A percentile compares a stretch with the other conserved stretches of the same genome.
These are phyloP conservation scores for Leptoteleia sp. DNA, from an alignment of 1,140 invertebrate genomes.

Conservation along the genomic window DNA sequence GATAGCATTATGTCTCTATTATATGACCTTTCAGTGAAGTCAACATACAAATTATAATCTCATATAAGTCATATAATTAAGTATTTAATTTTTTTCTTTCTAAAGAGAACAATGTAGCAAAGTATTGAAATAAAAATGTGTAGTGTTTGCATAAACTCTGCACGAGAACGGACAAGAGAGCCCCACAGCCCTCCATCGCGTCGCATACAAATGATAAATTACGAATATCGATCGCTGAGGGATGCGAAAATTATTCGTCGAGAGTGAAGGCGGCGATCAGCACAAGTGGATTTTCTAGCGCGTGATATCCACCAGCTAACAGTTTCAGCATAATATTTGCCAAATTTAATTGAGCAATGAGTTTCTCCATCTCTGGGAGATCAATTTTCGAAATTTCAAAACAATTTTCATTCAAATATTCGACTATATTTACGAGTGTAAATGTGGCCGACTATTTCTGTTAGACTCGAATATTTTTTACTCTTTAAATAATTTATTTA, in stretches of 20 bases:
- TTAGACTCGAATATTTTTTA: too few relatives aligned
- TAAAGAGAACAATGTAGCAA: not conserved
- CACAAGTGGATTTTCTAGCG: slow-evolving; percentile 61
- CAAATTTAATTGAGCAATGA: slow-evolving; percentile 78
- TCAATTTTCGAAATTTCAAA: too few relatives aligned
- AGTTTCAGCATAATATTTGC: slow-evolving; percentile 73
- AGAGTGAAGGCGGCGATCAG: slow-evolving; percentile 61
- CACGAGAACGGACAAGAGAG: slow-evolving; percentile 50
- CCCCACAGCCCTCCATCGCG: slow-evolving; percentile 70
- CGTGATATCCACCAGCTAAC: slow-evolving; percentile 60
- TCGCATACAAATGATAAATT: slow-evolving; percentile 82
- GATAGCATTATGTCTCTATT: too few relatives aligned
- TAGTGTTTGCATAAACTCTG: slow-evolving; percentile 23
- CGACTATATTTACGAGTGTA: too few relatives aligned
- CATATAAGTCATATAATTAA: too few relatives aligned
- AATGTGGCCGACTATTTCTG: too few relatives aligned
- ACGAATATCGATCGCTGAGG: slow-evolving; percentile 77
- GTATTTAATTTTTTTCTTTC: too few relatives aligned
- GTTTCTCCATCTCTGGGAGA: slow-evolving; percentile 62
- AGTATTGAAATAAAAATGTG: slow-evolving; percentile 30
- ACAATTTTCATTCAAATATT: too few relatives aligned
- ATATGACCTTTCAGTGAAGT: too few relatives aligned
- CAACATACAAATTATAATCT: too few relatives aligned
- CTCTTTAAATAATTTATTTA: too few relatives aligned
- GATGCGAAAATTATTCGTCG: slow-evolving; percentile 64